Conservation (phyloP, 2,888 invertebrate genomes). For the Agapostemon virescens region DNA sequence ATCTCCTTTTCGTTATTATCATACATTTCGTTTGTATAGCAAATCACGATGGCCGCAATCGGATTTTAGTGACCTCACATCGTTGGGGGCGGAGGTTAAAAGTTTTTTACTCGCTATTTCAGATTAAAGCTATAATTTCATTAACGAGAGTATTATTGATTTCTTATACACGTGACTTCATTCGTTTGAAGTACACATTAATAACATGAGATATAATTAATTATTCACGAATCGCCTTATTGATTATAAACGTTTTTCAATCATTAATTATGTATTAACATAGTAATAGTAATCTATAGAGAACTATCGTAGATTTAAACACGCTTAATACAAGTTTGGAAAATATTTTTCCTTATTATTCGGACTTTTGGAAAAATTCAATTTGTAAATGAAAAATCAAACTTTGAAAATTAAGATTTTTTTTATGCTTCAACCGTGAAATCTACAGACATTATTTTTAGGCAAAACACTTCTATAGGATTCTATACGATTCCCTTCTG, state of each 20-base stretch:
- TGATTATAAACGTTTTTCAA: conserved; percentile 53
- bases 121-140: neutral
- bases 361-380: too few species aligned
- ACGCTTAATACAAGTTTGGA: too few species aligned
- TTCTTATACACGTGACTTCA: conserved; percentile 3
- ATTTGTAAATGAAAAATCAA: too few species aligned
- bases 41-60: neutral
- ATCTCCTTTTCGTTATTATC: neutral
- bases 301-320: conserved; percentile 4
- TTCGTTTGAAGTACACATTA: conserved; percentile 30
- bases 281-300: conserved; percentile 6
- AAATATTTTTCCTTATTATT: too few species aligned
- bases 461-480: too few species aligned
- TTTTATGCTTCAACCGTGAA: too few species aligned
- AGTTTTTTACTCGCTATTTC: neutral
- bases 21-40: neutral
- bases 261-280: conserved; percentile 26
- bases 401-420: too few species aligned
- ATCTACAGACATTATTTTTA: too few species aligned
- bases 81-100: neutral
- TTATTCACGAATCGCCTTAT: conserved; percentile 40
- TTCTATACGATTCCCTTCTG: too few species aligned
- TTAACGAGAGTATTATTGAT: neutral
- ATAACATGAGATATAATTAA: conserved; percentile 43
- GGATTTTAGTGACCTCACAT: neutral